Evolutionary conservation across 2,888 invertebrate genomes (phyloP), one percentile per base, ranked within the genome.

Genomic region (Cosmia trapezina): DNA sequence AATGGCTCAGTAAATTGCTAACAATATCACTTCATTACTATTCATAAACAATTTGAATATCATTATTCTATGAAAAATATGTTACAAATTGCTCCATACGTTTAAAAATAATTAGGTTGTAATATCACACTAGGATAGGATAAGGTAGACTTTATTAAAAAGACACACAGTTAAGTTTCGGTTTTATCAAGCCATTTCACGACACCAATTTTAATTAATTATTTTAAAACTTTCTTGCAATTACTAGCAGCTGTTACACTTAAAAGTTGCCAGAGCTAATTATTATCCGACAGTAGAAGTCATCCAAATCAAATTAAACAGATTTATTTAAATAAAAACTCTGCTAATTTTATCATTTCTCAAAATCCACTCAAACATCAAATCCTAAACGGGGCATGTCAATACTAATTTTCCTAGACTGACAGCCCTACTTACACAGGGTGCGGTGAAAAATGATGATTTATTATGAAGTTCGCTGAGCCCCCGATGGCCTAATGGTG

Each of bases 391-490:
- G n/a, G 60, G 8, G 5, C 41, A 43, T 56, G 47, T 67, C 65
- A 78, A 69, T 65, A 75, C 28, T 5, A 60, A 74, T 59, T 64
- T 64, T 45, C 7, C 28, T 51, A 43, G 22, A 45, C 33, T 33
- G 65, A 57, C 70, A 80, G 64, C 74, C 73, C 75, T 71, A 75
- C 45, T 68, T 67, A 69, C 37, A 60, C 59, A 64, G 67, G 73
- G 66, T 53, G 67, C 54, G 70, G 78, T 84, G 82, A 89, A 89
- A 90, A 90, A 90, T 88, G 77, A 90, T 91, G 91, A 91, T 90
- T 90, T 90, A 90, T 89, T 84, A 88, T 85, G 73, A 87, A 89
- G 85, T 87, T 81, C 63, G 63, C 69, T 70, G 77, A 79, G 61
- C 75, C 53, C 54, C 75, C 75, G 49, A 63, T 76, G 76, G 70